Conservation (phyloP, 2,113 vertebrate species). For the Athene noctua region DNA sequence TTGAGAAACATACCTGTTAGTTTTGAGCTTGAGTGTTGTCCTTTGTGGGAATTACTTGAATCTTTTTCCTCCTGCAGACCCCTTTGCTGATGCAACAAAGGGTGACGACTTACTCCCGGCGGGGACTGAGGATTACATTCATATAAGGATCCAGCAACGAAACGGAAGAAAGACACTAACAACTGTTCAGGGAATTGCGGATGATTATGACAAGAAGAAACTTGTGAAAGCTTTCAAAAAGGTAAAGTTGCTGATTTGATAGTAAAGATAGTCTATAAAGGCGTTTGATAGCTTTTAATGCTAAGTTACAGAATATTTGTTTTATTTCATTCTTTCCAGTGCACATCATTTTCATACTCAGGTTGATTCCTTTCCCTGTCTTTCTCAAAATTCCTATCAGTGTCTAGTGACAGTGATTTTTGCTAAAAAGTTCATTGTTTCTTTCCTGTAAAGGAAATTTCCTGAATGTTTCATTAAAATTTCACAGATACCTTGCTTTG, state of each 20-base stretch:
- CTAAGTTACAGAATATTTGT: not conserved
- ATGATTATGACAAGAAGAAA: constrained; percentile 93
- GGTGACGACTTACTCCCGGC: constrained; percentile 89
- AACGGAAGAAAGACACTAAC: constrained; percentile 90
- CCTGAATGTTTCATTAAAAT: not conserved
- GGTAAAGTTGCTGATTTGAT: constrained; percentile 58
- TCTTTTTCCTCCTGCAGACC: constrained; percentile 70
- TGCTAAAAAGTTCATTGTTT: not conserved
- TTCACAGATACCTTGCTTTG: not conserved
- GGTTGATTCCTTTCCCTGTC: not conserved
- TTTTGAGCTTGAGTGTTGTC: not conserved
- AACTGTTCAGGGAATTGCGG: constrained; percentile 87
- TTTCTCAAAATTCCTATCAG: not conserved
- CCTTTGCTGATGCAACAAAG: constrained; percentile 96
- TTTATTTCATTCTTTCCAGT: not conserved
- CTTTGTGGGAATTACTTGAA: not conserved
- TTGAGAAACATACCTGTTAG: not conserved
- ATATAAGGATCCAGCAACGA: constrained; percentile 90
- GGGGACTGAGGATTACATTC: constrained; percentile 90
- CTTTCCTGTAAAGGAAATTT: not conserved
- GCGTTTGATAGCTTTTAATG: not conserved
- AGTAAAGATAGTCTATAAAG: not conserved
- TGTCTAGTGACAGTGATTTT: not conserved
- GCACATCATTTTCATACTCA: not conserved
- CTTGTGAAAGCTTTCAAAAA: constrained; percentile 92